A percentile compares a stretch with the other conserved stretches of the same genome.
These are phyloP conservation scores for Podarcis muralis DNA, from an alignment of 2,113 vertebrate genomes.

Conservation along the genomic window DNA sequence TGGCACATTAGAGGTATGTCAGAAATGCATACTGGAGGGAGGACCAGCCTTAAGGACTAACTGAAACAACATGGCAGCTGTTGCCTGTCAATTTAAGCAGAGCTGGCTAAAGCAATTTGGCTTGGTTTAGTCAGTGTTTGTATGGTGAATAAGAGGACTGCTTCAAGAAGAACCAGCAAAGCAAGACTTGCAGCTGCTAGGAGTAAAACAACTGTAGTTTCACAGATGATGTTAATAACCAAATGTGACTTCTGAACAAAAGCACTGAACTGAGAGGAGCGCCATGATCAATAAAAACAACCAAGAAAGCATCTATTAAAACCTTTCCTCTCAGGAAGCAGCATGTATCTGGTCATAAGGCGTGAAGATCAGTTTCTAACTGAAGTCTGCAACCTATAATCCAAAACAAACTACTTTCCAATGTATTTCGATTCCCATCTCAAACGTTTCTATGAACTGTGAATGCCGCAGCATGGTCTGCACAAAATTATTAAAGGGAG, in stretches of 20 bases:
- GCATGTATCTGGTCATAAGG: not conserved
- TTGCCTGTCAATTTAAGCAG: not conserved
- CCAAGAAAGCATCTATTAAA: not conserved
- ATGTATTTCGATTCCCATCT: not conserved
- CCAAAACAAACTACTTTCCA: accelerated
- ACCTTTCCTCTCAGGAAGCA: accelerated
- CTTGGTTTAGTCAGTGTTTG: accelerated
- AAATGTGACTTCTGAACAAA: not conserved
- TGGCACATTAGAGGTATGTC: slow-evolving; percentile 16
- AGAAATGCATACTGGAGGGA: slow-evolving; percentile 2
- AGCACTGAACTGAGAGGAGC: not conserved
- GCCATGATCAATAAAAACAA: not conserved
- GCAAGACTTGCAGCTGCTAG: not conserved
- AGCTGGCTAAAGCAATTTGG: not conserved
- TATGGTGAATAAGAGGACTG: not conserved
- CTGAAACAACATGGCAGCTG: slow-evolving; percentile 34
- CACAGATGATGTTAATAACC: not conserved
- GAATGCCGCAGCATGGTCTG: not conserved
- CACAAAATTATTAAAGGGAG: not conserved
- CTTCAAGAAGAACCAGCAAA: not conserved
- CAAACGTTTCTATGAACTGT: accelerated
- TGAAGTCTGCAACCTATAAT: accelerated
- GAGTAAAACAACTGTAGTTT: not conserved
- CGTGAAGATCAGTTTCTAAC: accelerated
- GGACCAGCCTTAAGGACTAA: not conserved